These are phyloP conservation scores for Lacanobia wlatinum DNA, from an alignment of 2,888 invertebrate species.

Conservation along the genomic window DNA sequence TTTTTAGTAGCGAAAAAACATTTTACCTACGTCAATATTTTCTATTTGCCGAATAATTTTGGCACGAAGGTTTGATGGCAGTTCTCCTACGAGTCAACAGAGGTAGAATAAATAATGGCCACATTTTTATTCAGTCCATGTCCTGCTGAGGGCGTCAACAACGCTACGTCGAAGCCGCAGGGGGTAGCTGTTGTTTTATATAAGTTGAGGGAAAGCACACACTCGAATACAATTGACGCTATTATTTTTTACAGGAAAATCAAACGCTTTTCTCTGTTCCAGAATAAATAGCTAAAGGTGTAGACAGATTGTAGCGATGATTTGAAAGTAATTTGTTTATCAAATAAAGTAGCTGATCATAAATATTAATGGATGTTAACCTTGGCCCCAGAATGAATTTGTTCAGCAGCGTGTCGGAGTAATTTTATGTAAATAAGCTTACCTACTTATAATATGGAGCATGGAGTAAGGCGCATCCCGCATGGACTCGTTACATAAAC, in stretches of 20 bases:
- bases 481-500: conserved; percentile 61
- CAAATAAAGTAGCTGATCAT: conserved; percentile 29
- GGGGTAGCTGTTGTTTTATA: conserved; percentile 60
- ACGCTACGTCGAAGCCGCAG: conserved; percentile 59
- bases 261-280: conserved; percentile 13
- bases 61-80: conserved; percentile 68
- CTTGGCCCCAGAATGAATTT: conserved; percentile 44
- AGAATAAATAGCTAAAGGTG: background rate
- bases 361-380: conserved; percentile 43
- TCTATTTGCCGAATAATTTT: conserved; percentile 73
- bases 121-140: conserved; percentile 80
- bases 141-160: conserved; percentile 71
- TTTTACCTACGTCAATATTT: conserved; percentile 76
- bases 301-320: background rate
- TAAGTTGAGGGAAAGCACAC: conserved; percentile 48
- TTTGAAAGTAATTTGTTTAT: conserved; percentile 15
- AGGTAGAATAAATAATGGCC: conserved; percentile 77
- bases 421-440: conserved; percentile 59
- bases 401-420: conserved; percentile 44
- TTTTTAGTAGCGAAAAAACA: conserved; percentile 58
- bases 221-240: conserved; percentile 48
- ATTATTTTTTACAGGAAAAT: conserved; percentile 40
- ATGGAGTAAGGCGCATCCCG: conserved; percentile 51
- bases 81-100: conserved; percentile 74
- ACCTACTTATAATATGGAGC: conserved; percentile 45